Conservation (phyloP, 2,888 invertebrate genomes). For the Patella ulyssiponensis region DNA sequence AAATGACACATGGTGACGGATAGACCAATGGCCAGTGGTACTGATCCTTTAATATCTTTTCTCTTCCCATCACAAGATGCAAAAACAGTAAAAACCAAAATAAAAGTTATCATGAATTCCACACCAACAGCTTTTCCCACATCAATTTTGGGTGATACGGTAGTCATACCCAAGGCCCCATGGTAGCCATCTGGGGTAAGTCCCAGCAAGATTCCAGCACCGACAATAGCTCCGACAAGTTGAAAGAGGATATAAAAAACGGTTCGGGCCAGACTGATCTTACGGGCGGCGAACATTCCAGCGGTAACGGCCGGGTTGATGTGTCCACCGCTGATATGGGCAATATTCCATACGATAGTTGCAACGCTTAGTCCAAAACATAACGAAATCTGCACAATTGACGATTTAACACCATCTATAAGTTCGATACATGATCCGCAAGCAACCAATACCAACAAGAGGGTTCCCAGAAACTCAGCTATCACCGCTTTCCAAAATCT, state of each 20-base stretch:
- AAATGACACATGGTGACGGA: slow-evolving; percentile 91
- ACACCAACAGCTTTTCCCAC: slow-evolving; percentile 85
- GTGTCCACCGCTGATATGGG: slow-evolving; percentile 91
- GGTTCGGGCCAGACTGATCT: slow-evolving; percentile 86
- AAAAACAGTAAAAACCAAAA: slow-evolving; percentile 89
- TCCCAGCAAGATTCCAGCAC: slow-evolving; percentile 91
- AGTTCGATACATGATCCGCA: slow-evolving; percentile 79
- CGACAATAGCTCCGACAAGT: slow-evolving; percentile 93
- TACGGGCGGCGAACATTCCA: slow-evolving; percentile 86
- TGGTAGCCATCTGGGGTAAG: slow-evolving; percentile 49
- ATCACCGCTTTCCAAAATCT: slow-evolving; percentile 84
- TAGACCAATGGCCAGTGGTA: slow-evolving; percentile 86
- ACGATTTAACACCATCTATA: slow-evolving; percentile 48
- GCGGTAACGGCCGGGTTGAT: slow-evolving; percentile 93
- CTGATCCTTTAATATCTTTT: slow-evolving; percentile 86
- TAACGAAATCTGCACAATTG: slow-evolving; percentile 82
- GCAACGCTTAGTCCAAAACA: slow-evolving; percentile 91
- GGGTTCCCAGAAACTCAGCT: slow-evolving; percentile 91
- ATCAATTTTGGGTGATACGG: slow-evolving; percentile 57
- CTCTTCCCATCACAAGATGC: slow-evolving; percentile 85
- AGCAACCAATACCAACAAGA: slow-evolving; percentile 88
- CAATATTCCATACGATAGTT: slow-evolving; percentile 86
- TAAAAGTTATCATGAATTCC: slow-evolving; percentile 88
- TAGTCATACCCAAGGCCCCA: slow-evolving; percentile 48
- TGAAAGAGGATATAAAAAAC: slow-evolving; percentile 90